These are phyloP conservation scores for Helarctos malayanus DNA, from an alignment of 2,797 vertebrate genomes.

Conservation along the genomic window DNA sequence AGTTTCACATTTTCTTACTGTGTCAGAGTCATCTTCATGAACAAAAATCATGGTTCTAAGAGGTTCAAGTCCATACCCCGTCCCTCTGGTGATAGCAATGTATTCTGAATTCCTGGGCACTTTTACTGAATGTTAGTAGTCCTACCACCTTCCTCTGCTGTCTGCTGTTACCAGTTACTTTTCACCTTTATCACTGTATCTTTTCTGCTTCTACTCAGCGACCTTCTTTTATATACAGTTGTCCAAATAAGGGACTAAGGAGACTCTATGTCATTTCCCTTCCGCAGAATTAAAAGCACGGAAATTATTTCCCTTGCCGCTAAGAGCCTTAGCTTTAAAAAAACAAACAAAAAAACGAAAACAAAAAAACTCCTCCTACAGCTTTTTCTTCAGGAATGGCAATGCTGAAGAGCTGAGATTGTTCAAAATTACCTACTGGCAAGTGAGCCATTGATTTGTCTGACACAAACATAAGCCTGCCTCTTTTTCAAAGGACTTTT, in stretches of 20 bases:
- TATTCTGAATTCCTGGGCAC: not conserved
- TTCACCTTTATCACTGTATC: not conserved
- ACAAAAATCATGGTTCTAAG: not conserved
- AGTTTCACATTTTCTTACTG: not conserved
- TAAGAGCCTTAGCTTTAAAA: not conserved
- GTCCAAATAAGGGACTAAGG: not conserved
- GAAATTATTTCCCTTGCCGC: not conserved
- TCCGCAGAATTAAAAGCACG: not conserved
- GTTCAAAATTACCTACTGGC: not conserved
- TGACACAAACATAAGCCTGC: not conserved
- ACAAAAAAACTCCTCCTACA: not conserved
- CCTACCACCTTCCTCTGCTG: not conserved
- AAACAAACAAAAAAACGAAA: not conserved
- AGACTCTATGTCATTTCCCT: not conserved
- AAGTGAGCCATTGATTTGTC: not conserved
- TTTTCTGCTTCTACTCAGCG: slow-evolving; percentile 14
- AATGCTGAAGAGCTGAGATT: not conserved
- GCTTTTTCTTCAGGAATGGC: not conserved
- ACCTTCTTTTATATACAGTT: not conserved
- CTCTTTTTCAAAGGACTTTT: not conserved
- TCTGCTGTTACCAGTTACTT: not conserved
- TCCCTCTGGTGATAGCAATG: not conserved
- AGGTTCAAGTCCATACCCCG: not conserved
- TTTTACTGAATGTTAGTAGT: not conserved
- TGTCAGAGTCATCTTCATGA: not conserved